Percentiles rank a stretch among this genome's conserved stretches.
These are phyloP conservation scores for Drosophila limbata DNA, from an alignment of 2,888 invertebrate species.

Conservation along the genomic window DNA sequence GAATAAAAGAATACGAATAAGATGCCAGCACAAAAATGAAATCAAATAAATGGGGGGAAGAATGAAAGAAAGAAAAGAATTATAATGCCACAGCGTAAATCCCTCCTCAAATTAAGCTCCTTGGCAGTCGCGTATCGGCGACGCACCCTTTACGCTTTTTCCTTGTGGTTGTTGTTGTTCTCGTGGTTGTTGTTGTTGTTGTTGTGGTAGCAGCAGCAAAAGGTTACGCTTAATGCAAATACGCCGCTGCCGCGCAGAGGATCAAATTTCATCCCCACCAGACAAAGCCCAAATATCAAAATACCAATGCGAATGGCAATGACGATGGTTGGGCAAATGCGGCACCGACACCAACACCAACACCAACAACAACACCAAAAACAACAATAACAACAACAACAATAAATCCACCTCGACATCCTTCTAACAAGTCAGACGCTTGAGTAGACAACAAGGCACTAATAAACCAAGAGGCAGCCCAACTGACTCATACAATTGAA, in stretches of 20 bases:
- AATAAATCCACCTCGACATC: constrained; percentile 52
- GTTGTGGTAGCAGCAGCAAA: constrained; percentile 40
- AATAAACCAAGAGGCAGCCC: constrained; percentile 60
- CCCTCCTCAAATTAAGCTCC: constrained; percentile 83
- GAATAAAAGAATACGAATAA: constrained; percentile 49
- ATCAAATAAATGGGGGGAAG: constrained; percentile 22
- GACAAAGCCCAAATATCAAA: constrained; percentile 78
- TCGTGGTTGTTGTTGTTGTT: constrained; percentile 16
- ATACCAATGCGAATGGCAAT: constrained; percentile 67
- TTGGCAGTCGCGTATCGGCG: constrained; percentile 69
- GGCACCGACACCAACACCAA: constrained; percentile 49
- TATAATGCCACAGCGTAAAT: constrained; percentile 80
- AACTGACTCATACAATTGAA: constrained; percentile 35
- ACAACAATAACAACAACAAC: constrained; percentile 20
- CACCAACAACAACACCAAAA: not conserved
- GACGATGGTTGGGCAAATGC: constrained; percentile 31
- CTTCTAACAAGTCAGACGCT: constrained; percentile 47
- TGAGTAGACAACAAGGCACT: constrained; percentile 60
- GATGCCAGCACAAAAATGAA: constrained; percentile 44
- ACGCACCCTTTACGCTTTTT: constrained; percentile 48
- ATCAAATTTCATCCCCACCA: constrained; percentile 84
- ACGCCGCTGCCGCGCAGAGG: constrained; percentile 67
- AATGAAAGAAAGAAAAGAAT: constrained; percentile 63
- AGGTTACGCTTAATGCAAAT: constrained; percentile 83
- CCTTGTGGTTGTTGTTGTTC: constrained; percentile 33